Evolutionary conservation across 2,113 vertebrate species (phyloP).

Genomic region (Marcusenius ussheri): DNA sequence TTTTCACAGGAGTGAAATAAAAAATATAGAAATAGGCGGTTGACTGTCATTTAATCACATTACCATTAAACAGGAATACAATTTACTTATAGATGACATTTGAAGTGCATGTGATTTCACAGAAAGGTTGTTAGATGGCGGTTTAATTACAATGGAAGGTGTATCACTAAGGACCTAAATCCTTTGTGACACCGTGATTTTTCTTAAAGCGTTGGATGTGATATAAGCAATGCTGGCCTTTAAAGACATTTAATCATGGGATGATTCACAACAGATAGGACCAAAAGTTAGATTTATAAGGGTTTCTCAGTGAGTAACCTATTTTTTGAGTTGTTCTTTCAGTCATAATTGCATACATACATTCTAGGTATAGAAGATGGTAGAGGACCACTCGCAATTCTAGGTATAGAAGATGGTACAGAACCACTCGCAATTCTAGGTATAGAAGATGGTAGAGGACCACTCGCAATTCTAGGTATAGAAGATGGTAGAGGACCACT

Average conservation of each 20-base stretch:
- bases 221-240: neutral
- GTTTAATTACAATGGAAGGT: slow-evolving; percentile 6
- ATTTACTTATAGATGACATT: slow-evolving; percentile 50
- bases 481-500: too few relatives aligned
- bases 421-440: too few relatives aligned
- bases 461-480: too few relatives aligned
- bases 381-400: neutral
- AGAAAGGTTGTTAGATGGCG: neutral
- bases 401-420: too few relatives aligned
- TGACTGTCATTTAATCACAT: slow-evolving; percentile 42
- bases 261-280: neutral
- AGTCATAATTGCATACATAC: neutral
- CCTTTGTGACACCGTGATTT: neutral
- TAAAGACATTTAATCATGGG: slow-evolving; percentile 8
- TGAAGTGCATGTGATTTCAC: slow-evolving; percentile 34
- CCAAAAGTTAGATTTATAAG: neutral
- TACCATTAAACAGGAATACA: slow-evolving; percentile 30
- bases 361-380: neutral
- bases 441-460: neutral
- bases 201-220: neutral
- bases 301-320: neutral
- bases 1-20: slow-evolving; percentile 49
- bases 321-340: neutral
- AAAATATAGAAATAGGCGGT: slow-evolving; percentile 49
- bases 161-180: neutral